Evolutionary conservation across 2,888 invertebrate genomes (phyloP).

Genomic region (Protophormia terraenovae): DNA sequence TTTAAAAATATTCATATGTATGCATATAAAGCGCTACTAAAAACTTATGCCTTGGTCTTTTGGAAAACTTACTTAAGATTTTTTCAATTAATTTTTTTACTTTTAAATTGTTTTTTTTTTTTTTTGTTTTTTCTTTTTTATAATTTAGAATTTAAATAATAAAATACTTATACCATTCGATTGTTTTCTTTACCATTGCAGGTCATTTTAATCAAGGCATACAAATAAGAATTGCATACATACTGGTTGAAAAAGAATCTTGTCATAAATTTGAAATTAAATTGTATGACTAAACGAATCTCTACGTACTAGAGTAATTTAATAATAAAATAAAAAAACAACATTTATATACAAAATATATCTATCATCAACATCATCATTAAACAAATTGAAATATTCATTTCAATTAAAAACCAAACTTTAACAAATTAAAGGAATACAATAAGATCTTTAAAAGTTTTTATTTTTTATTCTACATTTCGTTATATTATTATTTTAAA

Average conservation of each 20-base stretch:
- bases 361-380: not conserved
- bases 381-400: constrained; percentile 24
- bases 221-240: constrained; percentile 18
- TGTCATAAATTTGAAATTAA: constrained; percentile 13
- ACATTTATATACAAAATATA: constrained; percentile 25
- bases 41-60: too few relatives aligned
- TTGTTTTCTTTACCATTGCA: constrained; percentile 55
- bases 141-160: too few relatives aligned
- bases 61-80: too few relatives aligned
- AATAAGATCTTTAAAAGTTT: constrained; percentile 11
- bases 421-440: not conserved
- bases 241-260: constrained; percentile 12
- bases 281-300: constrained; percentile 34
- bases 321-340: constrained; percentile 1
- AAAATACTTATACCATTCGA: not conserved
- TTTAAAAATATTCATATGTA: too few relatives aligned
- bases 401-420: constrained; percentile 24
- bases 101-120: not conserved
- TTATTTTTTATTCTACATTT: constrained; percentile 33
- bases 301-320: constrained; percentile 28
- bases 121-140: not conserved
- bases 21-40: too few relatives aligned
- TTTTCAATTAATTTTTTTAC: too few relatives aligned
- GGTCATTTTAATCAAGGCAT: constrained; percentile 63
- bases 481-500: constrained; percentile 47